Base-by-base conservation (phyloP, 1,140 invertebrate species). In the Bombus consobrinus region DNA sequence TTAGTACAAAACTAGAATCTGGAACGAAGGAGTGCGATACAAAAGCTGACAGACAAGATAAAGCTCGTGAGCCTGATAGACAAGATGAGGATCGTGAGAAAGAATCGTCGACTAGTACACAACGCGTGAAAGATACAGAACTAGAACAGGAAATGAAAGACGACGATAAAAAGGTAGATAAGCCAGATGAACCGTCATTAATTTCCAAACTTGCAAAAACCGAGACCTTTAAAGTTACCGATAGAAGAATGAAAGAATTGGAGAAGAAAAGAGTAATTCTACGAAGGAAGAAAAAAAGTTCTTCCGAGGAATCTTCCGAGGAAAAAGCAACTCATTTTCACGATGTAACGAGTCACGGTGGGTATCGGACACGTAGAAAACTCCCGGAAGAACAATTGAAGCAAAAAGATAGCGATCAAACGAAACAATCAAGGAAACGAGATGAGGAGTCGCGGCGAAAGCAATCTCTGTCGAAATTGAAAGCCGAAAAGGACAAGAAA, bases 381-480 rank as follows among this genome's bases (percentile, higher is more conserved):
- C 32, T 34, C 8, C 15, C 41, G 3, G 71, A n/a, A 3, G 85
- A 79, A 6, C 71, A 66, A 18, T 47, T 87, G 66, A 83, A 78
- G 8, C 77, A 79, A 43, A 64, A 81, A 28, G 57, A 74, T 2
- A 39, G 15, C 28, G 68, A 75, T 28, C 34, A 41, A 15, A 69
- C 85, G 59, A 84, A 80, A 10, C 76, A 75, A 41, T 34, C 32
- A 66, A 83, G 22, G 41, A 91, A 77, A 73, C 73, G 32, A 34
- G 79, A 64, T 28, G 86, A 88, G 94, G 95, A 92, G 4, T 59
- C 37, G 2, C 74, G 22, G 6, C 74, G 41, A 4, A 88, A 68
- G 32, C 81, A 74, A 18, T 25, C 39, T 0, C 0, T 62, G 12
- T 4, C 68, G 18, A 90, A 59, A 83, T 78, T 75, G 71, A 91